These are phyloP conservation scores for Chiroxiphia lanceolata DNA, from an alignment of 2,797 vertebrate genomes.

Conservation along the genomic window DNA sequence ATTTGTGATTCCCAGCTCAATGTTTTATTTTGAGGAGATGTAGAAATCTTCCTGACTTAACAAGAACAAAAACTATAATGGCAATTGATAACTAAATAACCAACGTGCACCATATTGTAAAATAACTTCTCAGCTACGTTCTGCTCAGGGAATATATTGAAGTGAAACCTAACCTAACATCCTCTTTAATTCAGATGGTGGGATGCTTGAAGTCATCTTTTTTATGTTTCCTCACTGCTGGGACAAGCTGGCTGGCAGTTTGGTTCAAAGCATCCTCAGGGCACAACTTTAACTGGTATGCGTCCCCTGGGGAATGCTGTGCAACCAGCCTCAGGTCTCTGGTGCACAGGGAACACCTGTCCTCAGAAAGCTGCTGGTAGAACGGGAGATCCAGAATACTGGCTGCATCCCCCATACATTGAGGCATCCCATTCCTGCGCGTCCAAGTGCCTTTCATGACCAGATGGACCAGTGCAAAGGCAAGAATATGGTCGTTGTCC, in stretches of 20 bases:
- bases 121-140: neutral
- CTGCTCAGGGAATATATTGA: neutral
- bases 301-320: neutral
- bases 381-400: neutral
- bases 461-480: neutral
- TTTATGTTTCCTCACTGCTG: neutral
- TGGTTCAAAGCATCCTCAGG: neutral
- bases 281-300: neutral
- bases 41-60: neutral
- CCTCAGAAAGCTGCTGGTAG: neutral
- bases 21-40: neutral
- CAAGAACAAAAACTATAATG: neutral
- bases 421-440: neutral
- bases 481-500: neutral
- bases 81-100: neutral
- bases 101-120: neutral
- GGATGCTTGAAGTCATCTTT: neutral
- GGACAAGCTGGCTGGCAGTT: neutral
- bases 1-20: neutral
- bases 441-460: neutral
- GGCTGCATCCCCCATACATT: accelerated
- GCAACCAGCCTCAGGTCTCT: neutral
- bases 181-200: neutral
- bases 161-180: neutral
- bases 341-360: neutral